Percentiles rank a stretch among this genome's conserved stretches.
phyloP scores from a whole-genome alignment of 2,888 invertebrate genomes.

The Priocnemis perturbator region DNA sequence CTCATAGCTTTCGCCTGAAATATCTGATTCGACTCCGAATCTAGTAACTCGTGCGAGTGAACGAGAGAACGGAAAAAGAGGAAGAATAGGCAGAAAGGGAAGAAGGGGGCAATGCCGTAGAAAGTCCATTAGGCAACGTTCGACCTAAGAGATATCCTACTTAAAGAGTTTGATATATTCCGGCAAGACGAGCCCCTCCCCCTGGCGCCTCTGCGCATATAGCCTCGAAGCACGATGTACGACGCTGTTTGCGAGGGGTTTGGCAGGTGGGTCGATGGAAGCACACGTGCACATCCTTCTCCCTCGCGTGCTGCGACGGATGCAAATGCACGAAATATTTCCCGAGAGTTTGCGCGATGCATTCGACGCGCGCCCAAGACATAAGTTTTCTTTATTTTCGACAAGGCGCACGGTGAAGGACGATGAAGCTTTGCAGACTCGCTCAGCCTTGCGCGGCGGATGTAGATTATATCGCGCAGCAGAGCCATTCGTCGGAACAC shows the following conservation, averaged over 20 bases:
- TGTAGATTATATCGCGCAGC: too few relatives aligned
- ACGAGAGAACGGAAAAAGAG: too few relatives aligned
- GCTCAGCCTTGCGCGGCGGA: too few relatives aligned
- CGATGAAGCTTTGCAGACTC: too few relatives aligned
- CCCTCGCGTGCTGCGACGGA: constrained; percentile 34
- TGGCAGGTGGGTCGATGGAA: too few relatives aligned
- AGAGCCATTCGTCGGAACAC: too few relatives aligned
- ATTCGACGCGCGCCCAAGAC: constrained; percentile 18
- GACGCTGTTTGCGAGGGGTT: too few relatives aligned
- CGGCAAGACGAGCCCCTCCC: constrained; percentile 36
- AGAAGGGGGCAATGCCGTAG: constrained; percentile 39
- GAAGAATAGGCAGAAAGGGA: constrained; percentile 8
- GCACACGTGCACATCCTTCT: too few relatives aligned
- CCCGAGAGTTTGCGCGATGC: constrained; percentile 41
- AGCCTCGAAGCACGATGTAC: too few relatives aligned
- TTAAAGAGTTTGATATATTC: constrained; percentile 50
- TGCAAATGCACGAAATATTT: constrained; percentile 46
- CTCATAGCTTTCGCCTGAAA: constrained; percentile 16
- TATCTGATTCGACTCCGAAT: constrained; percentile 39
- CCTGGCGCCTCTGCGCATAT: constrained; percentile 5
- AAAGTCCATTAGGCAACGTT: constrained; percentile 63
- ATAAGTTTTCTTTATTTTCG: constrained; percentile 39
- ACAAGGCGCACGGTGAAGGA: neutral
- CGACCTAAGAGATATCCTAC: constrained; percentile 42
- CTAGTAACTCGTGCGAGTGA: constrained; percentile 27